Evolutionary conservation across 1,140 invertebrate genomes (phyloP), one percentile per base, ranked within the genome.

Genomic region (Cydia strobilella): DNA sequence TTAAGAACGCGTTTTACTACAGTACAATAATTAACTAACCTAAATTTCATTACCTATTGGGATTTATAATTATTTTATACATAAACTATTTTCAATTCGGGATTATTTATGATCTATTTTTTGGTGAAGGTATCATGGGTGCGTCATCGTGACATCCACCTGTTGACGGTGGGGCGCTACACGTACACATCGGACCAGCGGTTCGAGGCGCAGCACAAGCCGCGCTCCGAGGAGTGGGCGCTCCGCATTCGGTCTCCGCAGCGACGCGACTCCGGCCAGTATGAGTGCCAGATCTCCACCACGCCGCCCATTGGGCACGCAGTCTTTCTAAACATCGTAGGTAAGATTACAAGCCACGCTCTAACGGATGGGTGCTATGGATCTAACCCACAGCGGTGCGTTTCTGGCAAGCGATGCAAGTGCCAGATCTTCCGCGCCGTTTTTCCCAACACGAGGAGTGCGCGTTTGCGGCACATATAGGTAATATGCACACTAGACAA

Each of bases 121-220:
- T 15, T 27, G 20, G 5, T 45, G 2, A 81, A 98, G 96, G 96
- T 98, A n/a, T 97, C 97, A 13, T 98, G 97, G 97, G 96, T 98
- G 3, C 94, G 97, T 51, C 96, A 97, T 89, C 94, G 96, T 73
- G 97, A 98, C 82, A 97, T 97, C 76, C 97, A 97, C 87, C 90
- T 98, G 74, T 91, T 98, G 73, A 98, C 97, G 0, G 97, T 97
- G 7, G 97, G 97, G 0, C 93, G 95, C 7, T 97, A 97, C 85
- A 98, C 97, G 0, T 98, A 98, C 87, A 97, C 97, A 4, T 97
- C 96, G 18, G 97, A 98, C 90, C 96, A 97, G 84, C 94, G 96
- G 35, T 97, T 97, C 85, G 96, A 96, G 85, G 96, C 96, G 1
- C 94, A 96, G 78, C 96, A 97, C 86, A 95, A 94, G 31, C 95